Conservation (phyloP, 2,888 invertebrate genomes). For the Tuberolachnus salignus region DNA sequence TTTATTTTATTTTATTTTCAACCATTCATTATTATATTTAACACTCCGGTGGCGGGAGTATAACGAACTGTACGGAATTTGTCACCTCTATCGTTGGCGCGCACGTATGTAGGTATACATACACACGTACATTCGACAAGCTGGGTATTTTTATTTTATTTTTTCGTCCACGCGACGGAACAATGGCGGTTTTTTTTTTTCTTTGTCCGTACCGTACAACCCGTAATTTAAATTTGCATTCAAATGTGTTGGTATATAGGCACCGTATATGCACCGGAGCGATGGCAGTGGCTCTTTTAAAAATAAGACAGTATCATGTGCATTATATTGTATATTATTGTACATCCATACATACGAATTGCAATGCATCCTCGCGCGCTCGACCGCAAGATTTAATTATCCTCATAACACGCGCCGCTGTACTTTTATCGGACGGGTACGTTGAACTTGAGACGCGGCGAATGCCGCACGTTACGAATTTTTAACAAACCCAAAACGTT, state of each 20-base stretch:
- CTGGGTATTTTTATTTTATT: conserved; percentile 45
- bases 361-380: neutral
- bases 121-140: conserved; percentile 21
- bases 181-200: conserved; percentile 47
- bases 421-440: conserved; percentile 7
- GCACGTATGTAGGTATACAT: too few species aligned
- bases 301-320: too few species aligned
- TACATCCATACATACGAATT: neutral
- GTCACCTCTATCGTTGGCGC: conserved; percentile 32
- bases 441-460: conserved; percentile 19
- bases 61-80: conserved; percentile 55
- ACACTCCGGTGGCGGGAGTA: conserved; percentile 33
- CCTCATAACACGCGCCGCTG: neutral
- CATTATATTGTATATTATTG: too few species aligned
- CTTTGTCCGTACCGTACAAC: conserved; percentile 10
- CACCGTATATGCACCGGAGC: neutral
- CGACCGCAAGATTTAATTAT: conserved; percentile 6
- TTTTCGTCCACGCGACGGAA: conserved; percentile 19
- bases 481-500: too few species aligned
- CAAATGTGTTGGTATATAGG: neutral
- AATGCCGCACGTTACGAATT: too few species aligned
- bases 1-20: conserved; percentile 20
- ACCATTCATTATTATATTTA: conserved; percentile 15
- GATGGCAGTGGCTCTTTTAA: neutral
- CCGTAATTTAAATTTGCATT: conserved; percentile 52